Evolutionary conservation across 2,113 vertebrate species (phyloP), one percentile per base, ranked within the genome.

Genomic region (Calyptomena viridis): DNA sequence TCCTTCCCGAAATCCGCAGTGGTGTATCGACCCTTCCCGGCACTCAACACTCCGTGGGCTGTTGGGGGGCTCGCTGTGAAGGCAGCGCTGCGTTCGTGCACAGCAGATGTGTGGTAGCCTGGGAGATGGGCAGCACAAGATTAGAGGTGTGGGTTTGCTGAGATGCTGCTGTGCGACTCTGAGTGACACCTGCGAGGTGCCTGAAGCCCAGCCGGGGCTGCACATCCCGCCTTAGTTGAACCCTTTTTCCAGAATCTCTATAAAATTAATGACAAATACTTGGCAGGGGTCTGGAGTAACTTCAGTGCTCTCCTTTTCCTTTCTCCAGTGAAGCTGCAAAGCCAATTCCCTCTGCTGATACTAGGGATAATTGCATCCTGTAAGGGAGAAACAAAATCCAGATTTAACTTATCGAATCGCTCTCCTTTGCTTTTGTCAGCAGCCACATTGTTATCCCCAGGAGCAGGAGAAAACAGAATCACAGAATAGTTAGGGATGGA

Each of bases 11-110:
- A 62, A 53, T 4, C 27, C 2, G 7, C 5, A 37, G 35, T 0
- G 30, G 11, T 3, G 39, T 13, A 3, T 14, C 6, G 49, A 25
- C 37, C 44, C 17, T 4, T 10, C 27, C 46, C 2, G 2, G 11
- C 64, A 25, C 20, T 1, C 25, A 4, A 15, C 30, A 1, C 24
- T 3, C 20, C 7, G 11, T 4, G 31, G 13, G n/a, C 64, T 31
- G 12, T 4, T 3, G 17, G 1, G 14, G 52, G 47, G 24, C 35
- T 81, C 20, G 1, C 44, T 9, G 47, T 0, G 14, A 31, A 27
- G n/a, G 22, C 11, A n/a, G 66, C 5, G 3, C n/a, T 5, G 47
- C 1, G 2, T 19, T 12, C 0, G 2, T 20, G 44, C 55, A 2
- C 1, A 27, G 52, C 39, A 31, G 58, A 9, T 0, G 4, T 3